Conservation (phyloP, 2,113 vertebrate species). For the Athene noctua region DNA sequence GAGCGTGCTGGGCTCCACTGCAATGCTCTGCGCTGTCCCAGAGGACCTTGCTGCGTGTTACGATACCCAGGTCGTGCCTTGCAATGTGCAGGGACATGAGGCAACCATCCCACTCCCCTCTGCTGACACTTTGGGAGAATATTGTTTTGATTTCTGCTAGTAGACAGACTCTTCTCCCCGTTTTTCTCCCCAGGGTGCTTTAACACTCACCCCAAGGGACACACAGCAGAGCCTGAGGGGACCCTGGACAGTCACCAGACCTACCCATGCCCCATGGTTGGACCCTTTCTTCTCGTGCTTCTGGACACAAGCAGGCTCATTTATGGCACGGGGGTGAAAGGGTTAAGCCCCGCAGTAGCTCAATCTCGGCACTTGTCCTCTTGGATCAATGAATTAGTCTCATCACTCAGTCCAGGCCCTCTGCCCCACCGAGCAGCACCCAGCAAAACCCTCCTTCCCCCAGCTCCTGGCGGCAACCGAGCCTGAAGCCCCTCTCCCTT, state of each 20-base stretch:
- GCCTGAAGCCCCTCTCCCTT: slow-evolving; percentile 37
- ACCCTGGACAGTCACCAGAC: background rate
- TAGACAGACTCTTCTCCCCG: background rate
- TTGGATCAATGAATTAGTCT: background rate
- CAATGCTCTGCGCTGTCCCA: background rate
- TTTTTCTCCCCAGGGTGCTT: background rate
- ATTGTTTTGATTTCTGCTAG: background rate
- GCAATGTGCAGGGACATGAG: fast-evolving
- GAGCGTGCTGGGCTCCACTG: fast-evolving
- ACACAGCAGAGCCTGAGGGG: background rate
- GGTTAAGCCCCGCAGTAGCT: slow-evolving; percentile 40
- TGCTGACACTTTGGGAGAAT: background rate
- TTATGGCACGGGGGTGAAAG: background rate
- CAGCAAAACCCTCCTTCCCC: background rate
- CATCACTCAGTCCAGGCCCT: background rate
- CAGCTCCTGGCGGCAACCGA: background rate
- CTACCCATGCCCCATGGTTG: fast-evolving
- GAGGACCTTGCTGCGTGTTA: background rate
- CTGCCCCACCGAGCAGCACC: background rate
- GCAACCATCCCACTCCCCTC: background rate
- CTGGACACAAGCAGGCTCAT: background rate
- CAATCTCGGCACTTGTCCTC: too few relatives aligned
- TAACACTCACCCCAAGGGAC: background rate
- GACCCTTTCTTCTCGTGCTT: background rate
- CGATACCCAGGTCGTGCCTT: too few relatives aligned